Base-by-base conservation (phyloP, 2,113 vertebrate species). In the Herpailurus yagouaroundi region DNA sequence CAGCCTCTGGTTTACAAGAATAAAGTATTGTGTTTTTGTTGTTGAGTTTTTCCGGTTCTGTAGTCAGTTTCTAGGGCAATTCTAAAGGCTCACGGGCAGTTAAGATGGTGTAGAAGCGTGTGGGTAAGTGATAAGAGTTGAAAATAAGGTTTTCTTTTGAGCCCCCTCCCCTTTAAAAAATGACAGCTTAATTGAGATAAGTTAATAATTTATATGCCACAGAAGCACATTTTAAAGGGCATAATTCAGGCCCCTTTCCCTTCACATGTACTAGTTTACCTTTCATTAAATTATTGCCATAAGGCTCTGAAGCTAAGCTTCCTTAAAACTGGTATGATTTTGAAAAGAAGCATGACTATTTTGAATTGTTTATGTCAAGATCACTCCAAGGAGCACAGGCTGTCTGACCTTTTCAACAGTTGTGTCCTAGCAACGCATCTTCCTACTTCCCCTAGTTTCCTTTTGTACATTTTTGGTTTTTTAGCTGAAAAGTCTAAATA, bases 391-490 rank as follows among this genome's bases (percentile, higher is more conserved):
- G 41, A 82, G 16, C 29, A 81, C 19, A 68, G n/a, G 18, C 36
- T 96, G n/a, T 93, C 19, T 83, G 55, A 95, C 68, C 33, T 95
- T 96, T 91, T 95, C 66, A 97, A 36, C 45, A 84, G 13, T 60
- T 89, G 21, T 73, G 41, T 95, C 89, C 33, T 93, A 95, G 63
- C 96, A 97, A 55, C 77, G 1, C 12, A 36, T 33, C 36, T 13
- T 86, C 9, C 89, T 89, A 60, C 38, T 89, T 64, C 18, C 18
- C 29, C n/a, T 64, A 10, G 19, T 88, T 97, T 96, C 38, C 31
- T 93, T 95, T 76, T 95, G 38, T 63, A 60, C n/a, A 77, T 88
- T 66, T 12, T 91, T 77, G 41, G 45, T 64, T 74, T 79, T 97
- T 87, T 80, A 83, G n/a, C 48, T 87, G 52, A 94, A 76, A 93